phyloP scores from a whole-genome alignment of 1,140 invertebrate genomes.

The Drosophila eugracilis region DNA sequence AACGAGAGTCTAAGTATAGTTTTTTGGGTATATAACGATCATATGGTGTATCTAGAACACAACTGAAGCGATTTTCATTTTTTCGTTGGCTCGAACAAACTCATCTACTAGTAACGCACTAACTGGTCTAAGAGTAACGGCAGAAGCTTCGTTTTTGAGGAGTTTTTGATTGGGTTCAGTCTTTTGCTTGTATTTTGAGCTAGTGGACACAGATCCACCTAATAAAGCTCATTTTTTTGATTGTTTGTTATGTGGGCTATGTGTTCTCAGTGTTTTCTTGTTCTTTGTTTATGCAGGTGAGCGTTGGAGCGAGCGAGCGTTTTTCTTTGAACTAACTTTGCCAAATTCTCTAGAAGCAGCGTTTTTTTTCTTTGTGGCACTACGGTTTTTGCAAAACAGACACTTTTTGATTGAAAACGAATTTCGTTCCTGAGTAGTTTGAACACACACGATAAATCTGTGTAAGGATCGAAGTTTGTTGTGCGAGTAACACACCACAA shows the following conservation, averaged over 20 bases:
- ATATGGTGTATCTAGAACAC: constrained; percentile 69
- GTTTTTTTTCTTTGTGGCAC: constrained; percentile 19
- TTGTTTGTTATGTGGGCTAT: constrained; percentile 43
- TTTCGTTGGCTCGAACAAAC: constrained; percentile 66
- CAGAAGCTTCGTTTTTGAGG: constrained; percentile 65
- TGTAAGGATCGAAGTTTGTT: constrained; percentile 41
- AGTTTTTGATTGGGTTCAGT: constrained; percentile 20
- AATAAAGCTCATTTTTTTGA: constrained; percentile 4
- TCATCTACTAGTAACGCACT: constrained; percentile 77
- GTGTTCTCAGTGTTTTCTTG: constrained; percentile 17
- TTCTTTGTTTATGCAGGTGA: constrained; percentile 48
- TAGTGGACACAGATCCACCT: constrained; percentile 1
- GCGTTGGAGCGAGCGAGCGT: constrained; percentile 46
- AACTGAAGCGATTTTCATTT: constrained; percentile 67
- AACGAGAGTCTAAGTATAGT: constrained; percentile 21
- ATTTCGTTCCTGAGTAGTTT: constrained; percentile 14
- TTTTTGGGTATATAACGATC: constrained; percentile 39
- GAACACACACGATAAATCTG: constrained; percentile 47
- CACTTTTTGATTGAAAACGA: constrained; percentile 9
- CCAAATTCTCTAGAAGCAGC: constrained; percentile 49
- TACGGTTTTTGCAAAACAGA: constrained; percentile 35
- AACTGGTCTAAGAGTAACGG: constrained; percentile 74
- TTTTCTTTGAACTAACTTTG: constrained; percentile 48
- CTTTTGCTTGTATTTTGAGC: constrained; percentile 40
- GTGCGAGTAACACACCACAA: constrained; percentile 73